phyloP scores from a whole-genome alignment of 2,113 vertebrate genomes.

The Ginglymostoma cirratum region DNA sequence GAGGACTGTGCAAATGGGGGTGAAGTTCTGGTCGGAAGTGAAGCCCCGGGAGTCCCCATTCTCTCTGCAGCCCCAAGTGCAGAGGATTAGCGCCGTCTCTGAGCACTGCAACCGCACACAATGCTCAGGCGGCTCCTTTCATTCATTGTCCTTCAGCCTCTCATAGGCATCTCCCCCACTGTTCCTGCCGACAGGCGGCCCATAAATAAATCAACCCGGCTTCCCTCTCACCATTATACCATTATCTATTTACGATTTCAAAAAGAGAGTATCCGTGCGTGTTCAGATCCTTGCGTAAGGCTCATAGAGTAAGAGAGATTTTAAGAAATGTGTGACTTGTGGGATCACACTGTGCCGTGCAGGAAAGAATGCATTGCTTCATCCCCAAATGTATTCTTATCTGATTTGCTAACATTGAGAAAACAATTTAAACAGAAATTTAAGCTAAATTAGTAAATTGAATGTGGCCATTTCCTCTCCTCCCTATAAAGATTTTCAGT shows the following conservation, averaged over 20 bases:
- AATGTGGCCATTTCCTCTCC: not conserved
- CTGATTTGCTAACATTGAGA: not conserved
- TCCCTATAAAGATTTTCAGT: not conserved
- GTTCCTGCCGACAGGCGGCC: not conserved
- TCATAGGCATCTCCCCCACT: not conserved
- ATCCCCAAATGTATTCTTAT: not conserved
- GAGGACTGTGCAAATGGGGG: not conserved
- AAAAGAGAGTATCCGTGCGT: not conserved
- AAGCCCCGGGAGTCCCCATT: slow-evolving; percentile 17
- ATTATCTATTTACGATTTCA: not conserved
- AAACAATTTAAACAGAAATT: not conserved
- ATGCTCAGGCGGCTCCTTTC: slow-evolving; percentile 19
- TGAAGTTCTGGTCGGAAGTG: not conserved
- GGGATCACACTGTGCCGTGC: not conserved
- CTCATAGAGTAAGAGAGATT: not conserved
- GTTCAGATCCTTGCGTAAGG: not conserved
- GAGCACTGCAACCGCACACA: not conserved
- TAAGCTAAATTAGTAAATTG: not conserved
- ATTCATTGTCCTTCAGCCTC: not conserved
- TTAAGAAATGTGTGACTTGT: not conserved
- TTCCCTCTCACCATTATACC: not conserved
- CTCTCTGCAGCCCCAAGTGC: not conserved
- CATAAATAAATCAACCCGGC: not conserved
- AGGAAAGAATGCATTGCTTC: not conserved
- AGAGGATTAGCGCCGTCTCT: not conserved